Evolutionary conservation across 2,888 invertebrate genomes (phyloP).

Genomic region (Chrysolina oricalcia): DNA sequence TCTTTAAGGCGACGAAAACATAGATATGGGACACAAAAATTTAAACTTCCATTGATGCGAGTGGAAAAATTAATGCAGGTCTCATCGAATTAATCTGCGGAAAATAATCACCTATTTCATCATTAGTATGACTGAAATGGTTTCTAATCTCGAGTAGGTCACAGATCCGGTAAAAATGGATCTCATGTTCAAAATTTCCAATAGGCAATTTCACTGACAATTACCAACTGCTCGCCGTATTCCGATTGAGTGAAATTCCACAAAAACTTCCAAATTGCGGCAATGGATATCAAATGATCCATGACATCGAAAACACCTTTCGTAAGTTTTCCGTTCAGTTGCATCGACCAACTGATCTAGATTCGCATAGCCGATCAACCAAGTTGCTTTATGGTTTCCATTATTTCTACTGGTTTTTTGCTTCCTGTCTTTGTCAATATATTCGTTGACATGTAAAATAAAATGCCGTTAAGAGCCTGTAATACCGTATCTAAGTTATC

Average conservation of each 20-base stretch:
- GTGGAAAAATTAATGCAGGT: too few species aligned
- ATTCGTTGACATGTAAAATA: background rate
- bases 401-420: slow-evolving; percentile 16
- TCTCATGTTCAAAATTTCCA: background rate
- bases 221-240: slow-evolving; percentile 7
- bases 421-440: slow-evolving; percentile 22
- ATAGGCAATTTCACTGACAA: slow-evolving; percentile 1
- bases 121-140: background rate
- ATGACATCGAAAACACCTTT: slow-evolving; percentile 48
- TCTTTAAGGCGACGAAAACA: too few species aligned
- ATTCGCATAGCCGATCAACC: slow-evolving; percentile 51
- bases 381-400: slow-evolving; percentile 34
- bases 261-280: slow-evolving; percentile 43
- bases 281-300: slow-evolving; percentile 44
- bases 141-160: slow-evolving; percentile 10
- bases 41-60: too few species aligned
- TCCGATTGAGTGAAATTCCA: slow-evolving; percentile 35
- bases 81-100: too few species aligned
- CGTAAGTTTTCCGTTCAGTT: slow-evolving; percentile 48
- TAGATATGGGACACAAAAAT: too few species aligned
- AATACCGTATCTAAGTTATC: too few species aligned
- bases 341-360: slow-evolving; percentile 52
- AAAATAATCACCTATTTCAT: too few species aligned
- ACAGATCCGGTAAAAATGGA: background rate
- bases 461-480: background rate